Conservation (phyloP, 2,113 vertebrate genomes). For the Laterallus jamaicensis region DNA sequence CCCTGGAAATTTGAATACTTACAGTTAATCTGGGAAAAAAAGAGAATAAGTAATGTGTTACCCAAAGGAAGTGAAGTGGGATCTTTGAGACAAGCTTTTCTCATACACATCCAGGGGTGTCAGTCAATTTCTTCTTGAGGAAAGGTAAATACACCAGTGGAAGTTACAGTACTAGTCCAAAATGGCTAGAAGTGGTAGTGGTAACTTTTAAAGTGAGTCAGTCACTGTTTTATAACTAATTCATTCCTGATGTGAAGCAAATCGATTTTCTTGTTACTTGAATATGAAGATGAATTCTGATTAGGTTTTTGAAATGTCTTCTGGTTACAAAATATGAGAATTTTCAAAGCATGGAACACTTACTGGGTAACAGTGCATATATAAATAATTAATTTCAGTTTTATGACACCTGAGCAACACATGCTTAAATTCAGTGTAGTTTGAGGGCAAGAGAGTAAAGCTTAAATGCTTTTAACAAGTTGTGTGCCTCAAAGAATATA, state of each 20-base stretch:
- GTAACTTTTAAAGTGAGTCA: not conserved
- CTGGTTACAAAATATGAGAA: not conserved
- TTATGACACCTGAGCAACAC: not conserved
- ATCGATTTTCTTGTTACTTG: not conserved
- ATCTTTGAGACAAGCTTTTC: not conserved
- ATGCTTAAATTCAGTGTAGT: not conserved
- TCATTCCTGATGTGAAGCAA: not conserved
- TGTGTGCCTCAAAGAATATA: not conserved
- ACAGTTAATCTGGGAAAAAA: not conserved
- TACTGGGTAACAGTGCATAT: not conserved
- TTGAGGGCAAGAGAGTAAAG: not conserved
- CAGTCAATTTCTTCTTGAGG: not conserved
- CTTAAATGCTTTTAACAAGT: not conserved
- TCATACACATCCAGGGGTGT: not conserved
- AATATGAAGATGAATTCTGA: not conserved
- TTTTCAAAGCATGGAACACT: not conserved
- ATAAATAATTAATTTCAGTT: not conserved
- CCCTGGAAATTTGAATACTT: not conserved
- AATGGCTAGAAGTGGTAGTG: not conserved
- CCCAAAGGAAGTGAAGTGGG: not conserved
- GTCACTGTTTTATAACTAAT: not conserved
- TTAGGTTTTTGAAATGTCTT: not conserved
- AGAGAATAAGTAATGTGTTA: not conserved
- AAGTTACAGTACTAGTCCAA: not conserved
- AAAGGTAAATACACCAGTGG: not conserved